Evolutionary conservation across 2,888 invertebrate species (phyloP).

Genomic region (Mimumesa dahlbomi): DNA sequence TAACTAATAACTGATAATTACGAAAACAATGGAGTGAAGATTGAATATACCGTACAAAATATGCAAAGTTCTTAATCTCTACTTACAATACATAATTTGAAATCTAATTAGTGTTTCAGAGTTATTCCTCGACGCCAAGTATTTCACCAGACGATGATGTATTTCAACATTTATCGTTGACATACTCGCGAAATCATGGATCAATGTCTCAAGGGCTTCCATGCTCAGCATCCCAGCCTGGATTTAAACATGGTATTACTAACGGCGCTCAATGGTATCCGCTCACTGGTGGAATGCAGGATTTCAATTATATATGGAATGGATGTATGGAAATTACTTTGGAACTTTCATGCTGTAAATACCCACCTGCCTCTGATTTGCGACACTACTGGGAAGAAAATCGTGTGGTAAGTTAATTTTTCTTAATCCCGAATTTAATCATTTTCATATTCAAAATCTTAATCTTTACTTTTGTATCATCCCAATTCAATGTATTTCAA

Average conservation of each 20-base stretch:
- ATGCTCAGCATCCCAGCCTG: conserved; percentile 88
- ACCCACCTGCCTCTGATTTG: conserved; percentile 90
- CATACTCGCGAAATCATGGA: conserved; percentile 93
- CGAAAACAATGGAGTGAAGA: no score
- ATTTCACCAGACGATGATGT: conserved; percentile 96
- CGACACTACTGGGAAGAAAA: conserved; percentile 94
- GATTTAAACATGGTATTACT: conserved; percentile 94
- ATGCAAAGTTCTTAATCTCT: no score
- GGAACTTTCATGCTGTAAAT: conserved; percentile 97
- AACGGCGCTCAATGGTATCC: conserved; percentile 98
- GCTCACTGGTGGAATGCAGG: conserved; percentile 95
- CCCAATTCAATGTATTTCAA: no score
- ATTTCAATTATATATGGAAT: conserved; percentile 96
- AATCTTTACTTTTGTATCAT: no score
- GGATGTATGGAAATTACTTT: conserved; percentile 98
- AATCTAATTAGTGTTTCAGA: conserved; percentile 95
- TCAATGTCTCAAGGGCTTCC: conserved; percentile 93
- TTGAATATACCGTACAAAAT: no score
- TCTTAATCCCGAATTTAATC: no score
- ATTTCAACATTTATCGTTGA: conserved; percentile 91
- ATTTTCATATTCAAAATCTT: no score
- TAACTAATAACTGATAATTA: no score
- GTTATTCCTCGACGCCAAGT: conserved; percentile 90
- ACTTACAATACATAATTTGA: no score
- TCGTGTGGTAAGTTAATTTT: conserved; percentile 86